These are phyloP conservation scores for Trachelipus rathkii DNA, from an alignment of 1,140 invertebrate species.

Conservation along the genomic window DNA sequence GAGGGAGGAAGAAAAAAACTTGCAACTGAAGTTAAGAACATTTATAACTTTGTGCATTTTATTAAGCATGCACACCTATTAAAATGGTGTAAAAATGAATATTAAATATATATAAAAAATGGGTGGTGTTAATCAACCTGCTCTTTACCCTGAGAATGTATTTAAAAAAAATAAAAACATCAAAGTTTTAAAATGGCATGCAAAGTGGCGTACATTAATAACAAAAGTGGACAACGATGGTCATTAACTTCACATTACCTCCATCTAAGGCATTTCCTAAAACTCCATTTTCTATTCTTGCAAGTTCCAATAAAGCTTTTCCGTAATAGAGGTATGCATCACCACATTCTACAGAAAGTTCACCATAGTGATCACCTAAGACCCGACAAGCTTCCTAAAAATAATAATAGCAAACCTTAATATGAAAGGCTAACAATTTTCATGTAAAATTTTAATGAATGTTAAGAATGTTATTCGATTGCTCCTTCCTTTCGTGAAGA, in stretches of 20 bases:
- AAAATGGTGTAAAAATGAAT: too few relatives aligned
- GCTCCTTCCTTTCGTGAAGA: too few relatives aligned
- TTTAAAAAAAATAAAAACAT: too few relatives aligned
- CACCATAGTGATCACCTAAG: neutral
- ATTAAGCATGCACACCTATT: too few relatives aligned
- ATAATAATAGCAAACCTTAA: neutral
- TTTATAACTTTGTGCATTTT: too few relatives aligned
- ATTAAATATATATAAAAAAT: too few relatives aligned
- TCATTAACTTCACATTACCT: constrained; percentile 34
- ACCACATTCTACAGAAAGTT: neutral
- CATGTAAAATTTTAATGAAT: too few relatives aligned
- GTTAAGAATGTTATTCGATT: too few relatives aligned
- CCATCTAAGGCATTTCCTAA: constrained; percentile 66
- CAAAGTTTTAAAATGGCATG: neutral
- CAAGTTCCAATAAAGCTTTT: constrained; percentile 71
- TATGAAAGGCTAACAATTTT: too few relatives aligned
- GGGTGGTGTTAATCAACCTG: neutral
- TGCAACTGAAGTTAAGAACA: too few relatives aligned
- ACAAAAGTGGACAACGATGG: neutral
- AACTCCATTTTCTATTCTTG: constrained; percentile 72
- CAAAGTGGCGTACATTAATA: neutral
- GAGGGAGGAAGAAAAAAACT: too few relatives aligned
- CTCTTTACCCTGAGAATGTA: too few relatives aligned
- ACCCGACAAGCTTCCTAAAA: neutral
- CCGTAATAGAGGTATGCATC: constrained; percentile 67